phyloP scores from a whole-genome alignment of 2,888 invertebrate species.

The Cordilura impudica region DNA sequence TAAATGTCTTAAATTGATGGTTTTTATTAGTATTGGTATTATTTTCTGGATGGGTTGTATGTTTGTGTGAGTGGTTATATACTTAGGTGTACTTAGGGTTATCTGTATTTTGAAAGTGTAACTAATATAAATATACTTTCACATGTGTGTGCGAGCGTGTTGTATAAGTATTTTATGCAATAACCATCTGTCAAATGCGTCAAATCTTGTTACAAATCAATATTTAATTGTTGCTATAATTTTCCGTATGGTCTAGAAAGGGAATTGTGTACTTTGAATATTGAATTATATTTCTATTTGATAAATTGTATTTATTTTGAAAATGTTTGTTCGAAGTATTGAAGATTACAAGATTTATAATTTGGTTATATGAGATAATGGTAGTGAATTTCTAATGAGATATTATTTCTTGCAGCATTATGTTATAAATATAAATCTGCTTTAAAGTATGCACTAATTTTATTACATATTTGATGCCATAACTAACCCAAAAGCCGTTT shows the following conservation, averaged over 20 bases:
- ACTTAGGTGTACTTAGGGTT: neutral
- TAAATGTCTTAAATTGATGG: slow-evolving; percentile 50
- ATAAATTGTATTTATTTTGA: no score
- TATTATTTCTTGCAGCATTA: no score
- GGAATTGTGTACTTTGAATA: slow-evolving; percentile 1
- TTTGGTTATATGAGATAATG: no score
- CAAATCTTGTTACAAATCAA: slow-evolving; percentile 56
- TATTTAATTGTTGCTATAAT: slow-evolving; percentile 57
- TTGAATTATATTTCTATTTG: slow-evolving; percentile 17
- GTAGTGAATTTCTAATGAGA: no score
- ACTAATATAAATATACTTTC: slow-evolving; percentile 22
- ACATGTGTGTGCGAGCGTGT: neutral
- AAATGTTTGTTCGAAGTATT: no score
- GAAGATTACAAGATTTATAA: no score
- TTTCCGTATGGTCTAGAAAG: slow-evolving; percentile 9
- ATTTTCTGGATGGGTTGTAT: neutral
- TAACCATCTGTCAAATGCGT: slow-evolving; percentile 52
- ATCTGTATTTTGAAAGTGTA: neutral
- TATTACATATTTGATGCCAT: no score
- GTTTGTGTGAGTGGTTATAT: neutral
- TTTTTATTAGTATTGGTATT: neutral
- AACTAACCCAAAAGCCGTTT: no score
- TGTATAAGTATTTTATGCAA: neutral
- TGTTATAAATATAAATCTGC: no score
- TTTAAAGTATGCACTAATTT: no score